Conservation (phyloP, 1,140 invertebrate species). For the Zaprionus taronus region DNA sequence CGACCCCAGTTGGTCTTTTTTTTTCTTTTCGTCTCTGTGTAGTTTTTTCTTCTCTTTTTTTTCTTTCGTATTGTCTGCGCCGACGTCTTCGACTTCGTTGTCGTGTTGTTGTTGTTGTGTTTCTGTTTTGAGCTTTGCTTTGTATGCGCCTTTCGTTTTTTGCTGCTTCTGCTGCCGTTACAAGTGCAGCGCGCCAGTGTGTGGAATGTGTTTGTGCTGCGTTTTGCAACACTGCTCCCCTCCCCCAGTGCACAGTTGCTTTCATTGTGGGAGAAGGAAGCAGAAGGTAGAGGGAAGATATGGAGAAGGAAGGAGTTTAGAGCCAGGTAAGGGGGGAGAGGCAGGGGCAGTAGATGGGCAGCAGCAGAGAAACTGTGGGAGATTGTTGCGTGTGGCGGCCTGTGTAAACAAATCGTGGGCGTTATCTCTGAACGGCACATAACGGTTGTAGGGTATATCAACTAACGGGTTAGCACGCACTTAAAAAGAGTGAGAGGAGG, state of each 20-base stretch:
- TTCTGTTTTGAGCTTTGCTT: constrained; percentile 65
- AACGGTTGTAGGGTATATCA: not conserved
- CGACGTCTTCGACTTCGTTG: constrained; percentile 46
- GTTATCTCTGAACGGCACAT: constrained; percentile 11
- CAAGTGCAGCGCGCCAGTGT: constrained; percentile 57
- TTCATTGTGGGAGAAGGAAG: not conserved
- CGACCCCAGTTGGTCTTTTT: constrained; percentile 52
- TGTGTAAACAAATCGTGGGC: constrained; percentile 31
- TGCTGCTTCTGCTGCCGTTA: constrained; percentile 36
- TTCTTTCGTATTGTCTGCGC: constrained; percentile 41
- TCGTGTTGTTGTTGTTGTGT: constrained; percentile 39
- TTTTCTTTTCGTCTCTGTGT: constrained; percentile 6
- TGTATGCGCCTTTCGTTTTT: constrained; percentile 46
- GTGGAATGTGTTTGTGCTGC: constrained; percentile 48
- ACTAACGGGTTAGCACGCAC: not conserved
- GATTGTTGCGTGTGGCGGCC: constrained; percentile 7
- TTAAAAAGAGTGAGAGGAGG: not conserved
- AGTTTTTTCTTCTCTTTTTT: constrained; percentile 28
- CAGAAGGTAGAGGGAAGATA: not conserved
- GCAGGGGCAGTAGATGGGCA: not conserved
- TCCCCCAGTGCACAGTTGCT: constrained; percentile 27
- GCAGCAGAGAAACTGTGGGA: not conserved
- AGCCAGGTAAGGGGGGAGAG: too few relatives aligned
- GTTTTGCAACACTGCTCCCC: constrained; percentile 66
- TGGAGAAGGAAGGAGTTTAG: not conserved